Evolutionary conservation across 35 echinoderm and acorn worm species (phyloP).

Genomic region (Apostichopus parvimensis): DNA sequence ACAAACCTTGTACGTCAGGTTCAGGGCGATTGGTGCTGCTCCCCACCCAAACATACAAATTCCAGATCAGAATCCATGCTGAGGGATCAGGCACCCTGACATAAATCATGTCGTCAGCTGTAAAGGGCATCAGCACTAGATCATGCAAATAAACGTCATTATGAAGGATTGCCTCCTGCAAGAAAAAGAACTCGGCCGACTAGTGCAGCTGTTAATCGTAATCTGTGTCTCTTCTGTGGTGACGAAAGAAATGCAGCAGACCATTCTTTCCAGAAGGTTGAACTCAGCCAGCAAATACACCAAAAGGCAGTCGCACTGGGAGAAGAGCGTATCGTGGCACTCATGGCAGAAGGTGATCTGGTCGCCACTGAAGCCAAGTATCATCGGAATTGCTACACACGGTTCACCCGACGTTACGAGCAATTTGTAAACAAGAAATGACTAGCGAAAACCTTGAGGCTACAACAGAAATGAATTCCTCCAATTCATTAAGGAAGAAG

Average conservation of each 20-base stretch:
- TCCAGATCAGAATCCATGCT: slow-evolving; percentile 35
- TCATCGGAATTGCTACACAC: slow-evolving; percentile 47
- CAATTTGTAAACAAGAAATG: slow-evolving; percentile 50
- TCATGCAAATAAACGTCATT: slow-evolving; percentile 44
- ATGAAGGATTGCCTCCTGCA: slow-evolving; percentile 1
- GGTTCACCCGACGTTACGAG: slow-evolving; percentile 47
- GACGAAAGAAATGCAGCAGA: slow-evolving; percentile 34
- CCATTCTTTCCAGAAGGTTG: slow-evolving; percentile 44
- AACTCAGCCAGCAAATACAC: slow-evolving; percentile 29
- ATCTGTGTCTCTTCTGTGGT: slow-evolving; percentile 49
- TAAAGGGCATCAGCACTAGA: slow-evolving; percentile 52
- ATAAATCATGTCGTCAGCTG: slow-evolving; percentile 45
- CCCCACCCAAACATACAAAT: slow-evolving; percentile 37
- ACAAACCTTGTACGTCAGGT: slow-evolving; percentile 40
- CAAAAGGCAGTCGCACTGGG: background rate
- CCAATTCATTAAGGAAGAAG: slow-evolving; percentile 52
- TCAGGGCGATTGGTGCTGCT: background rate
- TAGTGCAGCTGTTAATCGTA: slow-evolving; percentile 42
- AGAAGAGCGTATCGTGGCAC: slow-evolving; percentile 47
- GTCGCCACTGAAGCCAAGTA: slow-evolving; percentile 44
- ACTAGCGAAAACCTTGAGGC: slow-evolving; percentile 48
- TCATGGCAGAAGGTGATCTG: slow-evolving; percentile 42
- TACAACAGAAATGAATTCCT: slow-evolving; percentile 50
- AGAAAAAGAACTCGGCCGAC: slow-evolving; percentile 18
- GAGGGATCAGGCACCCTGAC: slow-evolving; percentile 46